phyloP scores from a whole-genome alignment of 2,113 vertebrate genomes.

The Corvus moneduloides region DNA sequence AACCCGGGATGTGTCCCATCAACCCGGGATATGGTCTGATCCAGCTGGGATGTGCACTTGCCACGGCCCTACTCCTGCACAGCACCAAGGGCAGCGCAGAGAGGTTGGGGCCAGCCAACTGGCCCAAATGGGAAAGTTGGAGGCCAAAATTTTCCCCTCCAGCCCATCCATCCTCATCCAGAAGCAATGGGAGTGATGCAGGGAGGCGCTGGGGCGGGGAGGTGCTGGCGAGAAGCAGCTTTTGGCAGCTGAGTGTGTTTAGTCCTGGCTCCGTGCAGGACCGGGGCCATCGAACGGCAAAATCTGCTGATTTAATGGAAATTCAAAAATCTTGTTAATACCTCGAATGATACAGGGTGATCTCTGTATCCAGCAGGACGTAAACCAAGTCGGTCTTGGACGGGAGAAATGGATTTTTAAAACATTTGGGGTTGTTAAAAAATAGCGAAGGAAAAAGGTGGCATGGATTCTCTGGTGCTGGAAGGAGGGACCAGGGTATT shows the following conservation, averaged over 20 bases:
- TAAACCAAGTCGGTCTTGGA: neutral
- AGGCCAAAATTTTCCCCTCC: neutral
- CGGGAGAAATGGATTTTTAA: neutral
- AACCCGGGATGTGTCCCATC: no score
- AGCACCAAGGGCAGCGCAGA: rapidly evolving
- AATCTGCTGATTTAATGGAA: constrained; percentile 34
- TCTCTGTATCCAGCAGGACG: neutral
- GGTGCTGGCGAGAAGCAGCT: neutral
- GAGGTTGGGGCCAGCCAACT: neutral
- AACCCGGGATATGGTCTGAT: rapidly evolving
- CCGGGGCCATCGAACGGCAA: neutral
- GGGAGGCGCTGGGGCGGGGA: rapidly evolving
- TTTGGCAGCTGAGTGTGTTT: neutral
- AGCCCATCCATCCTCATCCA: no score
- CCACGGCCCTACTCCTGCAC: rapidly evolving
- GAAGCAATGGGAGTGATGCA: rapidly evolving
- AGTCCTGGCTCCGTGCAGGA: neutral
- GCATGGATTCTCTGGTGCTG: neutral
- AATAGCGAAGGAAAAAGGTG: neutral
- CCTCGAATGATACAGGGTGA: neutral
- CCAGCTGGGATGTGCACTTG: rapidly evolving
- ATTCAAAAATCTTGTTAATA: constrained; percentile 7
- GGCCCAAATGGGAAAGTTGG: rapidly evolving
- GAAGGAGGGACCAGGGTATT: neutral
- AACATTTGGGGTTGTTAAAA: neutral